Evolutionary conservation across 2,113 vertebrate genomes (phyloP).

Genomic region (Emydocephalus ijimae): DNA sequence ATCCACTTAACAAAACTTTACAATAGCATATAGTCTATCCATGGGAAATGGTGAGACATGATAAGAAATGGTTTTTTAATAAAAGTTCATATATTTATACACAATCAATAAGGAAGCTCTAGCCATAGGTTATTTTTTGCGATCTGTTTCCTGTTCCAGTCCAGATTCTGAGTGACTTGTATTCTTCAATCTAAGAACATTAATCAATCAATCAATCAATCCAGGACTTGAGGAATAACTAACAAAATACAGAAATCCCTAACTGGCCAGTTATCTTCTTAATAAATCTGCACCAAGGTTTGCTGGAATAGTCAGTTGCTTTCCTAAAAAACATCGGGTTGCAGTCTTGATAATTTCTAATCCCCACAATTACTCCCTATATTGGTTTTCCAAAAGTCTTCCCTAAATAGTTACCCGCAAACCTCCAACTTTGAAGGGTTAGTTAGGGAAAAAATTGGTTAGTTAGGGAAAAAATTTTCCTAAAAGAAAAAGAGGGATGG

Average conservation of each 20-base stretch:
- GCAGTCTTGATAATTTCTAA: not conserved
- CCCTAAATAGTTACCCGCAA: not conserved
- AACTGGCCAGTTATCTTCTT: not conserved
- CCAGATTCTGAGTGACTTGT: not conserved
- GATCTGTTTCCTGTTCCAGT: not conserved
- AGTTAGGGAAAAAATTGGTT: not conserved
- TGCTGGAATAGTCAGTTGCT: not conserved
- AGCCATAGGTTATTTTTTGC: not conserved
- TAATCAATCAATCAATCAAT: not conserved
- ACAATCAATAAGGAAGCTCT: not conserved
- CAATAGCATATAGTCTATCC: not conserved
- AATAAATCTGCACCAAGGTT: not conserved
- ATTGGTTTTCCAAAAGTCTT: not conserved
- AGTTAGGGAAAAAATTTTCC: not conserved
- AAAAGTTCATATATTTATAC: not conserved
- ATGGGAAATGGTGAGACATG: not conserved
- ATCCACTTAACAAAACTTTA: not conserved
- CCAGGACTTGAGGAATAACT: not conserved
- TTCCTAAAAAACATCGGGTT: not conserved
- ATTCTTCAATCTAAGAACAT: not conserved
- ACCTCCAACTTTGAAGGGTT: not conserved
- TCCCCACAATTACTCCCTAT: not conserved
- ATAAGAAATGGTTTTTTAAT: not conserved
- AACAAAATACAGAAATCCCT: not conserved
- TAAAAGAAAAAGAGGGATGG: not conserved